Percentiles rank a stretch among this genome's conserved stretches.
These are phyloP conservation scores for Pachyuromys duprasi DNA, from an alignment of 2,797 vertebrate genomes.

Conservation along the genomic window DNA sequence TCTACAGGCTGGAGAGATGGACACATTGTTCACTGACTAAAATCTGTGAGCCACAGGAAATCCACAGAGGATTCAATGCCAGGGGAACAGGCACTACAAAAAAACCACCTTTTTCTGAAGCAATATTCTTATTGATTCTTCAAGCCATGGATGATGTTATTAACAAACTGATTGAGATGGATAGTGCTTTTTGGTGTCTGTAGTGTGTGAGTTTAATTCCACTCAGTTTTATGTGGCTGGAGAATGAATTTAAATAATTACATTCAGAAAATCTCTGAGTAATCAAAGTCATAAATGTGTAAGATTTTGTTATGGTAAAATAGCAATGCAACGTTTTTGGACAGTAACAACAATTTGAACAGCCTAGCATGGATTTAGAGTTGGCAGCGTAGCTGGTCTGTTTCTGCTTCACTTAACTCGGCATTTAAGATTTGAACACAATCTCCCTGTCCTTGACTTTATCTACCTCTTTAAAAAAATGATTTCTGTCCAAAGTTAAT, in stretches of 20 bases:
- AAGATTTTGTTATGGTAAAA: slow-evolving; percentile 49
- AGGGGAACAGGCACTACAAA: not conserved
- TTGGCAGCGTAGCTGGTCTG: slow-evolving; percentile 33
- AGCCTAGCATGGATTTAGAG: not conserved
- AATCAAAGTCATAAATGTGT: slow-evolving; percentile 55
- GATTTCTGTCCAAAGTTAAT: slow-evolving; percentile 75
- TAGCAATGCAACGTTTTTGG: not conserved
- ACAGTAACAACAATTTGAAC: slow-evolving; percentile 39
- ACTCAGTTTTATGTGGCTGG: not conserved
- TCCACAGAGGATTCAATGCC: not conserved
- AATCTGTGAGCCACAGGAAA: not conserved
- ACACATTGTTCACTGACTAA: not conserved
- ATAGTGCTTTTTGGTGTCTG: not conserved
- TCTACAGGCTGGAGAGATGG: not conserved
- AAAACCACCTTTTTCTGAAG: not conserved
- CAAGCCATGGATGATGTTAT: not conserved
- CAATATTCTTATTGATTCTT: slow-evolving; percentile 11
- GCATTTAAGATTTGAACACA: slow-evolving; percentile 65
- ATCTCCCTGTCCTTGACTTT: slow-evolving; percentile 71
- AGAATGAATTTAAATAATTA: slow-evolving; percentile 53
- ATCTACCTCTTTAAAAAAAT: slow-evolving; percentile 67
- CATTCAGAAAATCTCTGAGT: slow-evolving; percentile 56
- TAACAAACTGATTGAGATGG: slow-evolving; percentile 23
- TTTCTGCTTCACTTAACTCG: slow-evolving; percentile 71
- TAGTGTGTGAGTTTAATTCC: not conserved